These are phyloP conservation scores for Heteronetta atricapilla DNA, from an alignment of 2,113 vertebrate species.

Conservation along the genomic window DNA sequence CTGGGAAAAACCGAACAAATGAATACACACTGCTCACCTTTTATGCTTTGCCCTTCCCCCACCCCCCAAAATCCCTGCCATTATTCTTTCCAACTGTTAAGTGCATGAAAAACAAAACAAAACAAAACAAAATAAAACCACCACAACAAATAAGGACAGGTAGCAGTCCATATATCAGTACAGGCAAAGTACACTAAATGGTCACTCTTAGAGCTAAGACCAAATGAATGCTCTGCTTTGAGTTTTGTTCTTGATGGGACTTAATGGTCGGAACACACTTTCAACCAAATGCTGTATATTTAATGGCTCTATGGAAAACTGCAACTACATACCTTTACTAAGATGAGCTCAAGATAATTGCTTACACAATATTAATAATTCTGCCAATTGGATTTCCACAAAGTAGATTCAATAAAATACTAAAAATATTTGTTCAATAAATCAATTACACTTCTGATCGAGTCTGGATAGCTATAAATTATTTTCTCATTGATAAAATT, in stretches of 20 bases:
- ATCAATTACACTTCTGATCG: slow-evolving; percentile 17
- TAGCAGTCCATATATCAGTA: neutral
- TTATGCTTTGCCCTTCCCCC: neutral
- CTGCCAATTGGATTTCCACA: slow-evolving; percentile 36
- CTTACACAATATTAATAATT: slow-evolving; percentile 47
- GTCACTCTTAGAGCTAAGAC: neutral
- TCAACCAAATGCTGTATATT: neutral
- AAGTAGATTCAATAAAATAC: slow-evolving; percentile 23
- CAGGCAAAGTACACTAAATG: neutral
- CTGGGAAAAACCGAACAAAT: slow-evolving; percentile 10
- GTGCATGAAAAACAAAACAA: neutral
- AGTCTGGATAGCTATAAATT: slow-evolving; percentile 8
- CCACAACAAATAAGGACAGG: neutral
- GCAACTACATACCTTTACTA: neutral
- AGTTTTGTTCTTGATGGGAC: slow-evolving; percentile 20
- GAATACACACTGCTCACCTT: neutral
- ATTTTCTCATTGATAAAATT: slow-evolving; percentile 43
- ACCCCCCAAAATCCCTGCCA: neutral
- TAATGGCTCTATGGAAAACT: slow-evolving; percentile 35
- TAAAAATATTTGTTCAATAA: slow-evolving; percentile 44
- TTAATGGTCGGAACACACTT: slow-evolving; percentile 28
- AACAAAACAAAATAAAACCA: too few relatives aligned
- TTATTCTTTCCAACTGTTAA: neutral
- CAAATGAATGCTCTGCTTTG: neutral
- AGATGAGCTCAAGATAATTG: slow-evolving; percentile 39